phyloP scores from a whole-genome alignment of 2,888 invertebrate species.

The Spicauda simplicius region DNA sequence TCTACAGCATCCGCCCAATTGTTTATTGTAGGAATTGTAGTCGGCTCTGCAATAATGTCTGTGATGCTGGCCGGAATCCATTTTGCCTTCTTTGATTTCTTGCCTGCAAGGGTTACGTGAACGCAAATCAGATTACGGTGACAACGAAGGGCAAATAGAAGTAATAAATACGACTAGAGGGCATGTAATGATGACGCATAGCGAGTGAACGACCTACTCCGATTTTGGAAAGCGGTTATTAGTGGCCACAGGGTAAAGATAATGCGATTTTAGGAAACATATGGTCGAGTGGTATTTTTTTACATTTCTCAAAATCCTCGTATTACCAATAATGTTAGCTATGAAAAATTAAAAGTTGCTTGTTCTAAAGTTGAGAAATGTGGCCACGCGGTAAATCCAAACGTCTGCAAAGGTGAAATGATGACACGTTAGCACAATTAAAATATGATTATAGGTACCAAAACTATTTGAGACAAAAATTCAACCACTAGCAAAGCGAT shows the following conservation, averaged over 20 bases:
- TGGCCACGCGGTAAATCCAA: slow-evolving; percentile 85
- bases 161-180: slow-evolving; percentile 45
- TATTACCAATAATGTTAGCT: slow-evolving; percentile 43
- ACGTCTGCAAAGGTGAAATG: slow-evolving; percentile 80
- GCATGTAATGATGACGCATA: slow-evolving; percentile 76
- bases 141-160: slow-evolving; percentile 40
- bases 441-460: slow-evolving; percentile 56
- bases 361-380: slow-evolving; percentile 63
- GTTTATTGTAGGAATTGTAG: slow-evolving; percentile 84
- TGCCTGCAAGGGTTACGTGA: slow-evolving; percentile 82
- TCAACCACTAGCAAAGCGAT: slow-evolving; percentile 19
- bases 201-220: slow-evolving; percentile 75
- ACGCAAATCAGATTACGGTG: slow-evolving; percentile 43
- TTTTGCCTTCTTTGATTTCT: slow-evolving; percentile 94
- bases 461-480: slow-evolving; percentile 35
- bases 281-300: slow-evolving; percentile 45
- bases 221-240: slow-evolving; percentile 77
- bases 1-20: slow-evolving; percentile 94
- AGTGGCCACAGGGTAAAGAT: slow-evolving; percentile 57
- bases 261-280: slow-evolving; percentile 49
- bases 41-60: slow-evolving; percentile 91
- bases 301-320: slow-evolving; percentile 41
- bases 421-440: slow-evolving; percentile 84
- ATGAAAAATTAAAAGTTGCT: slow-evolving; percentile 45
- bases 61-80: slow-evolving; percentile 92